phyloP scores from a whole-genome alignment of 2,113 vertebrate genomes.

The Protobothrops flavoviridis region DNA sequence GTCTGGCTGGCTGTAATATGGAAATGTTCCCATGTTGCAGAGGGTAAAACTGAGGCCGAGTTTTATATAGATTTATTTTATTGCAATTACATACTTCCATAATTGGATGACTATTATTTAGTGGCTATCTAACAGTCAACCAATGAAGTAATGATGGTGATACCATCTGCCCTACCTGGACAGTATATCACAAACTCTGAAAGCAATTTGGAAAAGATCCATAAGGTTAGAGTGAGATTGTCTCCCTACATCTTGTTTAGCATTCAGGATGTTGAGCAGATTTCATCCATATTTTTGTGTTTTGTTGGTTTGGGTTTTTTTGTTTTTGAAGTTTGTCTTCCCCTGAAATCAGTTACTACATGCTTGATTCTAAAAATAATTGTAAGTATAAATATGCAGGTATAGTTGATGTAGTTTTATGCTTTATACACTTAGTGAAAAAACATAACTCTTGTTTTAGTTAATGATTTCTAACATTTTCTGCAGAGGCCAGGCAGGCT shows the following conservation, averaged over 20 bases:
- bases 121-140: neutral
- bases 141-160: neutral
- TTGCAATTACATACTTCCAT: neutral
- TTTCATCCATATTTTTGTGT: neutral
- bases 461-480: neutral
- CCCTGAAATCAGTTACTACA: neutral
- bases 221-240: neutral
- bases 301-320: neutral
- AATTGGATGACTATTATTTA: neutral
- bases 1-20: too few species aligned
- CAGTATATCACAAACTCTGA: neutral
- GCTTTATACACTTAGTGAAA: neutral
- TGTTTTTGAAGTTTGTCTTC: neutral
- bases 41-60: neutral
- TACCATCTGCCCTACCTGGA: neutral
- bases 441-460: neutral
- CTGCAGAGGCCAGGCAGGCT: neutral
- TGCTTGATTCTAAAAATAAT: neutral
- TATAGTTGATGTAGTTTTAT: neutral
- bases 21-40: neutral
- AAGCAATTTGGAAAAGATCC: neutral
- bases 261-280: neutral
- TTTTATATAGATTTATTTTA: neutral
- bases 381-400: neutral
- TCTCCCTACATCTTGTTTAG: neutral